These are phyloP conservation scores for Endotricha flammealis DNA, from an alignment of 2,888 invertebrate species.

Conservation along the genomic window DNA sequence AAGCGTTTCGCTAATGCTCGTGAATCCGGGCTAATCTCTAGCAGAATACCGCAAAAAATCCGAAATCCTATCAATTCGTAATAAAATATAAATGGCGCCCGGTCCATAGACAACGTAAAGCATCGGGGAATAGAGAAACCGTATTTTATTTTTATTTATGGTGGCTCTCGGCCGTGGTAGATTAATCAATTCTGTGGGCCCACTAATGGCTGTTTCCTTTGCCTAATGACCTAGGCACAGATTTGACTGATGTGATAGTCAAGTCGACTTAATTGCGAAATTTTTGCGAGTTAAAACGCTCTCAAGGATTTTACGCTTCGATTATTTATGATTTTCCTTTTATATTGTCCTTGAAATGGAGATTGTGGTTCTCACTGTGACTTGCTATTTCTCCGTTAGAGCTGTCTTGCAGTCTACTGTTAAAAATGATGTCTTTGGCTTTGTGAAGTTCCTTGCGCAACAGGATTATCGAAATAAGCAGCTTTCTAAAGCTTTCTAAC, in stretches of 20 bases:
- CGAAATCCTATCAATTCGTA: too few species aligned
- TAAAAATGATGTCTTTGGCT: too few species aligned
- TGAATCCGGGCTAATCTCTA: too few species aligned
- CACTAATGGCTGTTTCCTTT: slow-evolving; percentile 53
- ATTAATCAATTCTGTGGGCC: slow-evolving; percentile 51
- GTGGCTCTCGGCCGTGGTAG: slow-evolving; percentile 39
- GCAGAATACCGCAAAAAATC: too few species aligned
- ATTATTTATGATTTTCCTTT: neutral
- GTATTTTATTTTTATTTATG: slow-evolving; percentile 60
- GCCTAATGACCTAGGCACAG: slow-evolving; percentile 47
- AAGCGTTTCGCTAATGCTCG: too few species aligned
- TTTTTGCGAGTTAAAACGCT: slow-evolving; percentile 10
- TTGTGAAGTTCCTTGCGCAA: too few species aligned
- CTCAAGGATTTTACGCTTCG: neutral
- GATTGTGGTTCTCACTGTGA: too few species aligned
- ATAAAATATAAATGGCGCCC: neutral
- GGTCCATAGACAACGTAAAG: neutral
- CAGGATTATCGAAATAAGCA: too few species aligned
- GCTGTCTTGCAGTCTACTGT: too few species aligned
- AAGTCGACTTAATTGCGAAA: slow-evolving; percentile 29
- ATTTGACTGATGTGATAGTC: slow-evolving; percentile 26
- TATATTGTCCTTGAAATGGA: too few species aligned
- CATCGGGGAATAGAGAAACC: slow-evolving; percentile 16
- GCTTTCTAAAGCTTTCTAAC: too few species aligned
- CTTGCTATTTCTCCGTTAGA: too few species aligned